These are phyloP conservation scores for Drosophila santomea DNA, from an alignment of 1,140 invertebrate species.

Conservation along the genomic window DNA sequence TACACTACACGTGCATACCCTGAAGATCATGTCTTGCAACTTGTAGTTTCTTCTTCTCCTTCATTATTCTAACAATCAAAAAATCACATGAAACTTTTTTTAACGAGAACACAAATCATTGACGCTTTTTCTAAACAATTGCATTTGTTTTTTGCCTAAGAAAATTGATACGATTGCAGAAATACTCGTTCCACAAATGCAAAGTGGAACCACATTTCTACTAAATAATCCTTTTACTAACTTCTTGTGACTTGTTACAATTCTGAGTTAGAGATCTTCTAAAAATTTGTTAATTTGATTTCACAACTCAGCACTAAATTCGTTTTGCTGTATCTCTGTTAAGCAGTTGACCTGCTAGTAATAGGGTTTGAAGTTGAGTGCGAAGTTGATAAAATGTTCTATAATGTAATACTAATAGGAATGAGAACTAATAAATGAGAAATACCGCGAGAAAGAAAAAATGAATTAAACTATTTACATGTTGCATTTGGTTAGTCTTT, in stretches of 20 bases:
- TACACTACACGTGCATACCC: slow-evolving; percentile 27
- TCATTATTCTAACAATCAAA: slow-evolving; percentile 58
- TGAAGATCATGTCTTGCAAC: slow-evolving; percentile 56
- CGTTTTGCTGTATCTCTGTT: slow-evolving; percentile 8
- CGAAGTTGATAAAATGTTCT: slow-evolving; percentile 36
- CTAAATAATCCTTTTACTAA: slow-evolving; percentile 54
- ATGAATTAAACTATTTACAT: slow-evolving; percentile 78
- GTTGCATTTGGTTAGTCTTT: slow-evolving; percentile 78
- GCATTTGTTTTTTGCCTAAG: slow-evolving; percentile 77
- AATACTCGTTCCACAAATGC: slow-evolving; percentile 70
- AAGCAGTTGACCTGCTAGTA: slow-evolving; percentile 67
- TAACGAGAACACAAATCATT: slow-evolving; percentile 45
- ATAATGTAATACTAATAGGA: slow-evolving; percentile 54
- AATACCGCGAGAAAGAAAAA: slow-evolving; percentile 53
- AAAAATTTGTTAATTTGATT: slow-evolving; percentile 39
- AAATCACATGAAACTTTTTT: slow-evolving; percentile 56
- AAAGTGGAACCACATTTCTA: slow-evolving; percentile 67
- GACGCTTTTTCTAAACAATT: slow-evolving; percentile 80
- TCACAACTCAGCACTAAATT: slow-evolving; percentile 11
- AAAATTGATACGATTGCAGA: slow-evolving; percentile 49
- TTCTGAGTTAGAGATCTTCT: slow-evolving; percentile 39
- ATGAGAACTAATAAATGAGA: slow-evolving; percentile 38
- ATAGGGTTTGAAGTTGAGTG: slow-evolving; percentile 7
- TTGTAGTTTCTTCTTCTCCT: slow-evolving; percentile 75
- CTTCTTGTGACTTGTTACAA: slow-evolving; percentile 49